These are phyloP conservation scores for Etheostoma cragini DNA, from an alignment of 2,113 vertebrate species.

Conservation along the genomic window DNA sequence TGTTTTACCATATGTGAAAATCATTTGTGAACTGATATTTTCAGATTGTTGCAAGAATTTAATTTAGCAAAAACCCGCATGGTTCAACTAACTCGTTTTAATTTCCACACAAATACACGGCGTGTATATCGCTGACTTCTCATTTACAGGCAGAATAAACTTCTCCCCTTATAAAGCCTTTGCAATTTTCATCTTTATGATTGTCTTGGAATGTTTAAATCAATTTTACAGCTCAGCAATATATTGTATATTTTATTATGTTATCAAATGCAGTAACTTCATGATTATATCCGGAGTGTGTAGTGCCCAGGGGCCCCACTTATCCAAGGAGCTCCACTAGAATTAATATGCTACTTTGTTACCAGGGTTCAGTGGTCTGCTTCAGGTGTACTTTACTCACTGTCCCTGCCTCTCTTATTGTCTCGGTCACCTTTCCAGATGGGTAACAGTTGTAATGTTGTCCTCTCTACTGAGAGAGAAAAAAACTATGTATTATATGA, in stretches of 20 bases:
- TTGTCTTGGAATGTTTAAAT: slow-evolving; percentile 43
- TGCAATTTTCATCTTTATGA: slow-evolving; percentile 14
- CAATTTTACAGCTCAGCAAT: slow-evolving; percentile 29
- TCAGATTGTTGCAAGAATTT: background rate
- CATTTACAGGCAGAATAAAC: slow-evolving; percentile 9
- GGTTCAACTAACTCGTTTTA: background rate
- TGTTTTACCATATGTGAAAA: background rate
- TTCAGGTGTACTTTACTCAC: slow-evolving; percentile 35
- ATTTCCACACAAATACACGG: background rate
- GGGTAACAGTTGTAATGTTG: slow-evolving; percentile 5
- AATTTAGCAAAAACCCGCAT: background rate
- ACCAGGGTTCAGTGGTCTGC: slow-evolving; percentile 55
- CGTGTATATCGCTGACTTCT: background rate
- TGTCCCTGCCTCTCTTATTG: slow-evolving; percentile 8
- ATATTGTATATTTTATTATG: slow-evolving; percentile 48
- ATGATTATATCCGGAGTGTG: slow-evolving; percentile 43
- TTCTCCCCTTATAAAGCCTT: slow-evolving; percentile 4
- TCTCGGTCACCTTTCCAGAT: slow-evolving; percentile 15
- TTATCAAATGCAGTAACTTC: slow-evolving; percentile 34
- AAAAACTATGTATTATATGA: background rate
- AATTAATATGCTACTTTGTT: slow-evolving; percentile 56
- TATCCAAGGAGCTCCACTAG: slow-evolving; percentile 47
- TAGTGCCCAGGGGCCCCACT: slow-evolving; percentile 47
- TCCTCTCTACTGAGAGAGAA: background rate
- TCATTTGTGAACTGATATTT: background rate